Base-by-base conservation (phyloP, 2,113 vertebrate species). In the Syngnathus typhle region DNA sequence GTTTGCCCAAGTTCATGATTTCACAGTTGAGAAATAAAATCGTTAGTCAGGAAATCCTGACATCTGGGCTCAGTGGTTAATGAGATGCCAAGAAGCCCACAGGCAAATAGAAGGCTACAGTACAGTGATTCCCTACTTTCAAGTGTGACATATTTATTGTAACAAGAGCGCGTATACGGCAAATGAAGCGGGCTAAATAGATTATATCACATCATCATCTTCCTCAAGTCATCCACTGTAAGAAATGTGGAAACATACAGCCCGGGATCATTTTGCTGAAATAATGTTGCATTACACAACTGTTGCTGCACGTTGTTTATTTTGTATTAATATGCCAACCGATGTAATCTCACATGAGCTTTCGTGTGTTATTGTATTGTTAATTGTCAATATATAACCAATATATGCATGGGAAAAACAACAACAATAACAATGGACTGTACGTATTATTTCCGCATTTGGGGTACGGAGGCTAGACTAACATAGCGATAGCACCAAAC, bases 1-100 rank as follows among this genome's bases (percentile, higher is more conserved):
- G 63, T 72, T 64, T 61, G 74, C 77, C 59, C 65, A 68, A 74
- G 64, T 43, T 18, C 4, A 38, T 60, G 69, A 77, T 68, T 67
- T 74, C 46, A 64, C 66, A 51, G 19, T n/a, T 13, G 44, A 61
- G 54, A 38, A 60, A 55, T 61, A 51, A 1, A 65, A 56, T 43
- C 47, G 43, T 69, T n/a, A 54, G 60, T 65, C 15, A 16, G 52
- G 70, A 69, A 6, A n/a, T 64, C 55, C 6, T 54, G 49, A 60
- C 58, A 70, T 79, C 5, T 69, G 67, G 69, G 49, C 67, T 60
- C 6, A 18, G 13, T 38, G 61, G 65, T 71, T 74, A 73, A 81
- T 54, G 60, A 46, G 32, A 39, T 64, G 38, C 38, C 49, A 63
- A 36, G 12, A 73, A 60, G 52, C 60, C 67, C 60, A 36, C 54